Conservation (phyloP, 53 echinoderm and acorn worm species). For the Paracentrotus lividus region DNA sequence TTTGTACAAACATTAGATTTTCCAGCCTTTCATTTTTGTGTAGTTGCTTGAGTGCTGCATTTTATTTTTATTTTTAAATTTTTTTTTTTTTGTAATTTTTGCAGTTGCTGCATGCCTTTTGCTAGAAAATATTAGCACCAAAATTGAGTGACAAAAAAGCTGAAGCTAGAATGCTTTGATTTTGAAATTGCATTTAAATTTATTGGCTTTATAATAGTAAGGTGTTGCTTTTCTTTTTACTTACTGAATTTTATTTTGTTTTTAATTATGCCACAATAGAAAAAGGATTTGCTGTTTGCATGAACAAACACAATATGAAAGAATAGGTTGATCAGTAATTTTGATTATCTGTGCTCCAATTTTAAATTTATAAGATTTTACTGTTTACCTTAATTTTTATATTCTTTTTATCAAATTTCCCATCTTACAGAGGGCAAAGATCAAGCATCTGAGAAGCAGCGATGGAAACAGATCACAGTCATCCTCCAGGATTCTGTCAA, state of each 20-base stretch:
- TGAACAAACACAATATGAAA: neutral
- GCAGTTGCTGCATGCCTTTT: neutral
- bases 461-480: slow-evolving; percentile 96
- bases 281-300: neutral
- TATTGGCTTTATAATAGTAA: neutral
- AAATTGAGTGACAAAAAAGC: neutral
- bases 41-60: neutral
- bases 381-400: no score
- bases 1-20: no score
- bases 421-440: slow-evolving; percentile 85
- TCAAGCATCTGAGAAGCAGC: slow-evolving; percentile 84
- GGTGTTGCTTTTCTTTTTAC: neutral
- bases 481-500: slow-evolving; percentile 91
- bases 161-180: neutral
- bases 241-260: neutral
- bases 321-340: neutral
- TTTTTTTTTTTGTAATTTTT: neutral
- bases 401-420: neutral
- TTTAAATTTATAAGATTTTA: no score
- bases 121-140: neutral
- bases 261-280: neutral
- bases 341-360: neutral
- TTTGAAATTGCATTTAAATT: neutral
- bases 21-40: neutral
- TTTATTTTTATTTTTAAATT: neutral